Evolutionary conservation across 1,140 invertebrate genomes (phyloP).

Genomic region (Samia ricini): DNA sequence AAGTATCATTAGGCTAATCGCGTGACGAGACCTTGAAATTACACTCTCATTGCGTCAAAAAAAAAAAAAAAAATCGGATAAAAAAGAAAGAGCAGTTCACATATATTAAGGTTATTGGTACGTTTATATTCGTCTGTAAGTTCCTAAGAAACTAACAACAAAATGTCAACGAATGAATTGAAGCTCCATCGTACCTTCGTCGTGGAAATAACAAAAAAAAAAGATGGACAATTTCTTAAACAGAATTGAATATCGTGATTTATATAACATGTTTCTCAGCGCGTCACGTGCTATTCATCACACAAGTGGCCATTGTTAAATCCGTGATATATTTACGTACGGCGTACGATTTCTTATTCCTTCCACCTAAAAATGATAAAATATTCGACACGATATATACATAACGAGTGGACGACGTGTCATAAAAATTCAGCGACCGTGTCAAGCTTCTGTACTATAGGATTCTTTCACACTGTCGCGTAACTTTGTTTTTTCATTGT

Average conservation of each 20-base stretch:
- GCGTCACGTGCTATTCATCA: not conserved
- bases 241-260: not conserved
- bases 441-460: not conserved
- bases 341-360: constrained; percentile 3
- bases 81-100: no score
- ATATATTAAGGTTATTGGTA: no score
- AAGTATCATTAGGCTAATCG: no score
- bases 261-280: not conserved
- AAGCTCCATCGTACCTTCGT: not conserved
- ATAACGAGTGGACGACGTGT: constrained; percentile 2
- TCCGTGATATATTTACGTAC: not conserved
- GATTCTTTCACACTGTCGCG: not conserved
- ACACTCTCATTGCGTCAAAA: no score
- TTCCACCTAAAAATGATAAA: not conserved
- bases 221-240: not conserved
- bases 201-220: not conserved
- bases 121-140: no score
- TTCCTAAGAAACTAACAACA: no score
- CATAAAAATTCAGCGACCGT: constrained; percentile 8
- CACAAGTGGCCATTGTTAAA: constrained; percentile 2
- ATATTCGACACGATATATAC: constrained; percentile 7
- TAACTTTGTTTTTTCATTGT: not conserved
- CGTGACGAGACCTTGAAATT: no score
- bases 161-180: no score
- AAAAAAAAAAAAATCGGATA: no score